These are phyloP conservation scores for Myoxocephalus aenaeus DNA, from an alignment of 2,797 vertebrate species.

Conservation along the genomic window DNA sequence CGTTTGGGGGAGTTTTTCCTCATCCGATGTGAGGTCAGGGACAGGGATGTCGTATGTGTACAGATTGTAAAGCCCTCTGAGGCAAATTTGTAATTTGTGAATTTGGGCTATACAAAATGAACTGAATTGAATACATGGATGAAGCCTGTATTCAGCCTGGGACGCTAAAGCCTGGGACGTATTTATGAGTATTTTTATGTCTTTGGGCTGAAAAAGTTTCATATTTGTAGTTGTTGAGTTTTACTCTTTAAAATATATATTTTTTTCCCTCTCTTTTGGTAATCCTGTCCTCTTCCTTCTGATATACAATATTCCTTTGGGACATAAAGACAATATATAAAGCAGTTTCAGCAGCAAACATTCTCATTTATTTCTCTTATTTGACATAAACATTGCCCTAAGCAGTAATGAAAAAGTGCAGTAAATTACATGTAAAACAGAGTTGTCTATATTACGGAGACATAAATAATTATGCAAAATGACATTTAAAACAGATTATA, in stretches of 20 bases:
- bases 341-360: slow-evolving; percentile 59
- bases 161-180: neutral
- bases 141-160: neutral
- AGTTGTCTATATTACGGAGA: slow-evolving; percentile 25
- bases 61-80: too few relatives aligned
- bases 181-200: neutral
- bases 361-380: slow-evolving; percentile 70
- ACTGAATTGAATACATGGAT: too few relatives aligned
- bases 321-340: slow-evolving; percentile 19
- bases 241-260: neutral
- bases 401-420: slow-evolving; percentile 49
- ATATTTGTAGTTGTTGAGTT: neutral
- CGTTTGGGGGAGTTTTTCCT: too few relatives aligned
- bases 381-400: slow-evolving; percentile 62
- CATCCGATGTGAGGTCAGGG: too few relatives aligned
- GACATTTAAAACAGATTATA: slow-evolving; percentile 62
- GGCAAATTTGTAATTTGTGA: too few relatives aligned
- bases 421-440: slow-evolving; percentile 44
- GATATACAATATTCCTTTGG: neutral
- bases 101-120: too few relatives aligned
- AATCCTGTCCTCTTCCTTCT: neutral
- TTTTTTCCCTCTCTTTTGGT: neutral
- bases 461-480: slow-evolving; percentile 21
- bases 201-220: neutral
- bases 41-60: too few relatives aligned